Conservation (phyloP, 2,888 invertebrate genomes). For the Petrophora chlorosata region DNA sequence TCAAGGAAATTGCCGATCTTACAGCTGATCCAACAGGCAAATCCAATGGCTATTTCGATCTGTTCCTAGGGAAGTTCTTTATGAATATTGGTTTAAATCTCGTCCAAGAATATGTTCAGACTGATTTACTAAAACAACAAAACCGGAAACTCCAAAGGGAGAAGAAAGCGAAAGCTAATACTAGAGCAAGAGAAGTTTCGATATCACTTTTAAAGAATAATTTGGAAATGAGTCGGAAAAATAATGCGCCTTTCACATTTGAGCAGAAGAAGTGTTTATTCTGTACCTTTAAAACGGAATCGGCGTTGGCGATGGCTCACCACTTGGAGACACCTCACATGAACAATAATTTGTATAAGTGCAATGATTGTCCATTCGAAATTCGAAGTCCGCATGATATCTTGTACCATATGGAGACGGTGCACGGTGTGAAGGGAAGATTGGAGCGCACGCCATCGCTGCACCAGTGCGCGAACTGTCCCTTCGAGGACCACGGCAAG, state of each 20-base stretch:
- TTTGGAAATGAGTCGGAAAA: constrained; percentile 93
- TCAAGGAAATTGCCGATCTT: constrained; percentile 74
- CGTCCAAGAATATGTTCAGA: constrained; percentile 96
- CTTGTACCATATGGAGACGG: constrained; percentile 95
- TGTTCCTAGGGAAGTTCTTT: constrained; percentile 94
- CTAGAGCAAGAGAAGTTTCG: constrained; percentile 88
- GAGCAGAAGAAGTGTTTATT: constrained; percentile 92
- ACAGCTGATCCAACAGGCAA: constrained; percentile 65
- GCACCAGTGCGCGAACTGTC: constrained; percentile 96
- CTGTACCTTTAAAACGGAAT: constrained; percentile 95
- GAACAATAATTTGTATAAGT: constrained; percentile 93
- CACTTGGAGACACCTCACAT: constrained; percentile 96
- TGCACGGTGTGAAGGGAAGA: constrained; percentile 92
- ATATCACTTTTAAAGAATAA: constrained; percentile 93
- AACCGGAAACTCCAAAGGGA: constrained; percentile 91
- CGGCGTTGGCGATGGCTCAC: constrained; percentile 91
- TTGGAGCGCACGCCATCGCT: constrained; percentile 93
- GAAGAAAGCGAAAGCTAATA: constrained; percentile 83
- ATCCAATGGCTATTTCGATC: constrained; percentile 90
- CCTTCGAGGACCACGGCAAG: constrained; percentile 96
- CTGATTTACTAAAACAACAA: constrained; percentile 94
- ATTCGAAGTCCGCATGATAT: constrained; percentile 94
- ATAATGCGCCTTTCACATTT: constrained; percentile 91
- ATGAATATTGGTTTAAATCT: constrained; percentile 95
- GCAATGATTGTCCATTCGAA: constrained; percentile 92